Evolutionary conservation across 1,140 invertebrate species (phyloP).

Genomic region (Cardiocondyla obscurior): DNA sequence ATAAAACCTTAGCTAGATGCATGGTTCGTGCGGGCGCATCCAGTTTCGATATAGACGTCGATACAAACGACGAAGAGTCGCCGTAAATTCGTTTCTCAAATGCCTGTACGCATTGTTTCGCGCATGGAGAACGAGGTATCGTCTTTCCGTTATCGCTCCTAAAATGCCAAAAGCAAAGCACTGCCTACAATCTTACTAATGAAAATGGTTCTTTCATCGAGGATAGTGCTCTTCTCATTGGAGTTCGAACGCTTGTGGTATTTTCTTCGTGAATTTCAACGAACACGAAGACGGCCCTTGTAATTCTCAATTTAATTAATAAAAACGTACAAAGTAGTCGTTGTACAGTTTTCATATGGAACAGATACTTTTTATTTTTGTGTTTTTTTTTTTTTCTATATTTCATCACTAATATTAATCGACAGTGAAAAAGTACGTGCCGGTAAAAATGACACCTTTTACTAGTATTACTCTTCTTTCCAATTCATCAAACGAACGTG

Average conservation of each 20-base stretch:
- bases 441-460: neutral
- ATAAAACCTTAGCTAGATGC: constrained; percentile 34
- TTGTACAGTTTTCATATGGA: neutral
- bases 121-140: neutral
- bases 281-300: neutral
- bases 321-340: neutral
- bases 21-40: neutral
- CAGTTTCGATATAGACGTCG: neutral
- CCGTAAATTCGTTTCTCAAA: constrained; percentile 39
- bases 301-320: neutral
- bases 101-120: neutral
- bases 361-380: neutral
- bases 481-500: neutral
- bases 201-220: constrained; percentile 25
- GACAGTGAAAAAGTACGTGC: neutral
- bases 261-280: neutral
- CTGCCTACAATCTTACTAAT: constrained; percentile 46
- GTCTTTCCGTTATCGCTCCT: neutral
- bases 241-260: constrained; percentile 14
- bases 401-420: neutral
- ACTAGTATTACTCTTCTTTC: neutral
- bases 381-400: neutral
- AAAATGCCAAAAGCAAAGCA: neutral
- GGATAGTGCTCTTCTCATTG: constrained; percentile 23
- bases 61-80: neutral